Evolutionary conservation across 2,113 vertebrate species (phyloP), one percentile per base, ranked within the genome.

Genomic region (Cottus gobio): DNA sequence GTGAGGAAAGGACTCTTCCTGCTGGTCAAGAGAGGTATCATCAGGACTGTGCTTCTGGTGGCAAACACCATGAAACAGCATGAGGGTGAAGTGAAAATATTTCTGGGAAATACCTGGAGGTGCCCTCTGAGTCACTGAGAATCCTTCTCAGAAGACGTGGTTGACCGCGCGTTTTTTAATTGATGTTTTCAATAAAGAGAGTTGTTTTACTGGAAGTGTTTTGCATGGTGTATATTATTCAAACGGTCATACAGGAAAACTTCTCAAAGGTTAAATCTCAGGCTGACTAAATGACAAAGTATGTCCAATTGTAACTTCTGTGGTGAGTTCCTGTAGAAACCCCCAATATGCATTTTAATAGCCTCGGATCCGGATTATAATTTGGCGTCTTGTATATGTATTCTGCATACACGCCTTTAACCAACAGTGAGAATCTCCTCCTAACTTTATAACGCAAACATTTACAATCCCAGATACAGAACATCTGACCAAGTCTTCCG

Each of bases 11-110:
- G 11, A 2, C 81, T 30, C 86, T 7, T 48, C 66, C 91, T 93
- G 82, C 82, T 91, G 93, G 80, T 3, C 26, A 60, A 15, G 2
- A 34, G 34, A 13, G 79, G 75, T 20, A 81, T 30, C 15, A 26
- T 4, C 15, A 36, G 11, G 11, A 8, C 39, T 42, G 31, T 46
- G 30, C 3, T 12, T 1, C 6, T 36, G 7, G 24, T 26, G 16
- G 16, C 18, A 30, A 31, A 20, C 24, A 37, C 30, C n/a, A 34
- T 44, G 30, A 54, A 26, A 16, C 1, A 28, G n/a, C 16, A 37
- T 28, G 5, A 24, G 36, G 65, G 30, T 57, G 1, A 37, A 71
- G 34, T 28, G 24, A 15, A 37, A 28, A 5, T 63, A 26, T 52
- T 18, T 64, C 16, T 30, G n/a, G 24, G 26, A 31, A 30, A 56